Conservation (phyloP, 1,140 invertebrate species). For the Acromyrmex echinatior region DNA sequence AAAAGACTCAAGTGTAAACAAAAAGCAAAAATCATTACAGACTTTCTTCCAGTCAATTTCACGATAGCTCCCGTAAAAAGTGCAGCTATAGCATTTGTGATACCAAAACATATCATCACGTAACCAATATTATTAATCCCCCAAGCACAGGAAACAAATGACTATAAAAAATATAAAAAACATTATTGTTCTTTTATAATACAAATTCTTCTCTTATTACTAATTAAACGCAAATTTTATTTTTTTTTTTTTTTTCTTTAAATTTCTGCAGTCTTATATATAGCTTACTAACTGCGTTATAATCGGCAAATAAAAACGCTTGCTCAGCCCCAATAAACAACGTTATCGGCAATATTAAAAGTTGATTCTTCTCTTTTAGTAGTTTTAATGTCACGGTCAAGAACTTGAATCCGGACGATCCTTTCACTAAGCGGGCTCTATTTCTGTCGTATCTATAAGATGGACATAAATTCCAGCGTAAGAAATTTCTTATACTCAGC, state of each 20-base stretch:
- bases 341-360: constrained; percentile 96
- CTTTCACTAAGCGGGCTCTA: constrained; percentile 79
- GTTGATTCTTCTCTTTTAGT: constrained; percentile 91
- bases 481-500: neutral
- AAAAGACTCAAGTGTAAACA: constrained; percentile 91
- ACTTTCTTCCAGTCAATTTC: constrained; percentile 92
- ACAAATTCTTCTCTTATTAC: constrained; percentile 15
- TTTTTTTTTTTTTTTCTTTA: neutral
- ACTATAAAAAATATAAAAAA: constrained; percentile 86
- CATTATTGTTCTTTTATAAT: neutral
- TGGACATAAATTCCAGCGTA: neutral
- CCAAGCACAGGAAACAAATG: constrained; percentile 95
- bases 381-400: constrained; percentile 93
- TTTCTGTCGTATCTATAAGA: constrained; percentile 84
- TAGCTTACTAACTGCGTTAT: constrained; percentile 91
- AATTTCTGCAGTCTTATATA: neutral
- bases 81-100: constrained; percentile 93
- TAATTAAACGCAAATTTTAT: neutral
- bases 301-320: constrained; percentile 96
- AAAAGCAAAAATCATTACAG: constrained; percentile 92
- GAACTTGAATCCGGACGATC: constrained; percentile 88
- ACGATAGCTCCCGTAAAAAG: constrained; percentile 93
- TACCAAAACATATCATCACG: constrained; percentile 96
- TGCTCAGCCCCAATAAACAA: constrained; percentile 98
- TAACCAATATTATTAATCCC: constrained; percentile 96